Conservation (phyloP, 2,113 vertebrate species). For the Aspiorhynchus laticeps region DNA sequence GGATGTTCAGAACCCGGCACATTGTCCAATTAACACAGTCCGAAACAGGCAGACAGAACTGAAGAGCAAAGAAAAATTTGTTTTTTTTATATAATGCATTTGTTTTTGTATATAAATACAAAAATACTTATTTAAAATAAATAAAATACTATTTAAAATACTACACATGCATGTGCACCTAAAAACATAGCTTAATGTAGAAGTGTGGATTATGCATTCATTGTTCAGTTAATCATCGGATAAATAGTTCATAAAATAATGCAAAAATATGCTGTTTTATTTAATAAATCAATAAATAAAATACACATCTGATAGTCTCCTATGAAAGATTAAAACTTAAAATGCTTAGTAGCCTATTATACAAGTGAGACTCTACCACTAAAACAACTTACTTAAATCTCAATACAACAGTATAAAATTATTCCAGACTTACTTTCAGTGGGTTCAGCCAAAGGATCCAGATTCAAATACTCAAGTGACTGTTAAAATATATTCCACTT, state of each 20-base stretch:
- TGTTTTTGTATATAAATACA: background rate
- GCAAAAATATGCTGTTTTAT: background rate
- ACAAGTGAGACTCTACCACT: background rate
- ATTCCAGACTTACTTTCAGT: conserved; percentile 27
- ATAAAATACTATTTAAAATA: conserved; percentile 14
- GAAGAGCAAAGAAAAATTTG: background rate
- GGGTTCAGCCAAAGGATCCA: background rate
- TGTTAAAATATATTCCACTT: background rate
- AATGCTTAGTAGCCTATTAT: background rate
- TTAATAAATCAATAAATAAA: background rate
- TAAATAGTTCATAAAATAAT: background rate
- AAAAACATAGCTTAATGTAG: background rate
- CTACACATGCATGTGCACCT: background rate
- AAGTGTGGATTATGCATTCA: background rate
- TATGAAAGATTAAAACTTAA: background rate
- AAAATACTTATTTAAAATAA: too few relatives aligned
- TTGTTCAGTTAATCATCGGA: background rate
- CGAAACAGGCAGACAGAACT: conserved; percentile 1
- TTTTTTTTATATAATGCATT: background rate
- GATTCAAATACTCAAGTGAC: conserved; percentile 10
- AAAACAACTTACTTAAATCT: background rate
- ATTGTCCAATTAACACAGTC: conserved; percentile 54
- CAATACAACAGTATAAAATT: background rate
- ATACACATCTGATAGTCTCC: background rate
- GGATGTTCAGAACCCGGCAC: conserved; percentile 64